phyloP scores from a whole-genome alignment of 2,113 vertebrate species.

The Alces alces region DNA sequence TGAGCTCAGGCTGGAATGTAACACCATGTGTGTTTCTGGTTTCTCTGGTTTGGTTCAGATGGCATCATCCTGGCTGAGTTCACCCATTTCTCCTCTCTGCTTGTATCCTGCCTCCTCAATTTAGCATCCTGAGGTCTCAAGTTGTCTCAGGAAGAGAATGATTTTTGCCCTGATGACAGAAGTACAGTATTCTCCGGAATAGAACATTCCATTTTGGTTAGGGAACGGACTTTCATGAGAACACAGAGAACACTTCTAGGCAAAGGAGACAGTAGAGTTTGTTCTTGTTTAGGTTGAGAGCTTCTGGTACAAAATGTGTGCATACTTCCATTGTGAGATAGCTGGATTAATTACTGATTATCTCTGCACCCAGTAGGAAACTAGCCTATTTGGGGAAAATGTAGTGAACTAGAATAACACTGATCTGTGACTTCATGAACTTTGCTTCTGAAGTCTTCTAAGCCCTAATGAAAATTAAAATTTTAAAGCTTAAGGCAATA shows the following conservation, averaged over 20 bases:
- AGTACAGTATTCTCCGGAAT: slow-evolving; percentile 1
- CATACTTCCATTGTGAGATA: not conserved
- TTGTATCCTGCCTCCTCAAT: not conserved
- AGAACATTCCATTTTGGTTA: not conserved
- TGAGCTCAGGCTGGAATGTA: not conserved
- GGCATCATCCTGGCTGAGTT: not conserved
- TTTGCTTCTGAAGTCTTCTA: not conserved
- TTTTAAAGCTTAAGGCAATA: not conserved
- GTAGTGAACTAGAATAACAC: not conserved
- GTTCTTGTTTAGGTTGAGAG: not conserved
- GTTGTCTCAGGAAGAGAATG: not conserved
- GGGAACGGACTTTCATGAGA: slow-evolving; percentile 17
- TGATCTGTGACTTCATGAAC: not conserved
- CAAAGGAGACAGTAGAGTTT: not conserved
- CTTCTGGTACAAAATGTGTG: not conserved
- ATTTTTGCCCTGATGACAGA: not conserved
- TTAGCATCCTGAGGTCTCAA: not conserved
- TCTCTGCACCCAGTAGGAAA: not conserved
- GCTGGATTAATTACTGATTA: not conserved
- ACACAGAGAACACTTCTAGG: slow-evolving; percentile 20
- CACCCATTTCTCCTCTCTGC: not conserved
- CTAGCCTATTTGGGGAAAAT: not conserved
- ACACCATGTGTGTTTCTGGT: not conserved
- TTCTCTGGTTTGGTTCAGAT: not conserved
- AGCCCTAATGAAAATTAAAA: slow-evolving; percentile 7